Conservation (phyloP, 2,888 invertebrate genomes). For the Drosophila heteroneura region DNA sequence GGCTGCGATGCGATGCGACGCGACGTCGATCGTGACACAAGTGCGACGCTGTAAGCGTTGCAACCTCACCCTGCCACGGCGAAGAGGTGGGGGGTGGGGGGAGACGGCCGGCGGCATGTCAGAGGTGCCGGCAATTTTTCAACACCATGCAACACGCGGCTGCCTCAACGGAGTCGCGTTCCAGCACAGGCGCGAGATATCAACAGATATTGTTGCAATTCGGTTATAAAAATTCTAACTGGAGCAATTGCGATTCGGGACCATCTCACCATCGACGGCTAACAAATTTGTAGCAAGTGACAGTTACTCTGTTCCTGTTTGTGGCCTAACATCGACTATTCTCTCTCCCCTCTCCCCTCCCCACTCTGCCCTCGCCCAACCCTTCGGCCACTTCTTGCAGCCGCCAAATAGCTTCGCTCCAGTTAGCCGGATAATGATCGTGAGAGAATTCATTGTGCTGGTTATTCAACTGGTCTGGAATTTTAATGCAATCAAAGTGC, state of each 20-base stretch:
- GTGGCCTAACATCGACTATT: conserved; percentile 19
- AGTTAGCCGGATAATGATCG: conserved; percentile 68
- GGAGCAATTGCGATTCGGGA: conserved; percentile 58
- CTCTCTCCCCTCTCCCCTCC: neutral
- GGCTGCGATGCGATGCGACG: conserved; percentile 68
- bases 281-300: conserved; percentile 72
- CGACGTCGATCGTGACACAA: conserved; percentile 73
- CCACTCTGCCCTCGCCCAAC: neutral
- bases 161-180: conserved; percentile 18
- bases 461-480: conserved; percentile 50
- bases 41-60: conserved; percentile 50
- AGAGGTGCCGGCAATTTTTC: conserved; percentile 79
- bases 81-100: rapidly evolving
- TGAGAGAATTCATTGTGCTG: conserved; percentile 66
- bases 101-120: conserved; percentile 22
- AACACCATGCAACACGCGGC: conserved; percentile 73
- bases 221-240: conserved; percentile 74
- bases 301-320: conserved; percentile 62
- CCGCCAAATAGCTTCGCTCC: conserved; percentile 51
- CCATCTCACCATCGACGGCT: conserved; percentile 21
- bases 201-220: conserved; percentile 61
- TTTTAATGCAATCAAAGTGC: conserved; percentile 69
- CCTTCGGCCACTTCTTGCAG: conserved; percentile 33
- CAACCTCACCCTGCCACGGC: neutral
- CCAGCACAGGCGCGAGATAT: conserved; percentile 21